Base-by-base conservation (phyloP, 1,140 invertebrate genomes). In the Spodoptera frugiperda region DNA sequence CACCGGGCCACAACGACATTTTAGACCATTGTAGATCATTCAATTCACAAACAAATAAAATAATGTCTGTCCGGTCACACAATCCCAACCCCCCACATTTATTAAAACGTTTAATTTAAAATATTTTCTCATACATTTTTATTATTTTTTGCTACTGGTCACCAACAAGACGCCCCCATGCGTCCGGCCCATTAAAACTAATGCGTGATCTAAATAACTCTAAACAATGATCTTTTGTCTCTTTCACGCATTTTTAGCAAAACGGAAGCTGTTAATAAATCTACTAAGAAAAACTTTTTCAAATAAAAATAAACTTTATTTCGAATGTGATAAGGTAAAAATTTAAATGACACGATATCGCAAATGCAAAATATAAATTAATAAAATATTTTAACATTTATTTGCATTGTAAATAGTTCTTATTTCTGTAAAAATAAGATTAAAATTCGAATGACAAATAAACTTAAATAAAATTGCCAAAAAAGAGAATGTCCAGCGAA, bases 111-210 rank as follows among this genome's bases (percentile, higher is more conserved):
- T 53, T 53, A 44, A 75, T 65, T 75, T 61, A 61, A 77, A 70
- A 61, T 49, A 39, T 78, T 75, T 81, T 80, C 75, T 74, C 76
- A 79, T 74, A 79, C 76, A 67, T 79, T 80, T 79, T 82, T 78
- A 59, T 70, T 33, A 65, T 44, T 79, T 80, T 79, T 82, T 79
- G 54, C 65, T 33, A 65, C 51, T 78, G 83, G 85, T 83, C 83
- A 83, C 39, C 71, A 77, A 86, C 82, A 86, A 81, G 83, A 74
- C 55, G 68, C 86, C 84, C 86, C 61, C 81, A 88, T 87, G 44
- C 77, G 82, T 81, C 80, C 86, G 70, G 75, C 74, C 82, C 81
- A 87, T 87, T 87, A 85, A 82, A 83, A 84, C 76, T 79, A 82
- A 84, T 83, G 84, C 80, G 71, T 78, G 81, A 77, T 79, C 76